Evolutionary conservation across 2,797 vertebrate genomes (phyloP).

Genomic region (Sebastes cheni): DNA sequence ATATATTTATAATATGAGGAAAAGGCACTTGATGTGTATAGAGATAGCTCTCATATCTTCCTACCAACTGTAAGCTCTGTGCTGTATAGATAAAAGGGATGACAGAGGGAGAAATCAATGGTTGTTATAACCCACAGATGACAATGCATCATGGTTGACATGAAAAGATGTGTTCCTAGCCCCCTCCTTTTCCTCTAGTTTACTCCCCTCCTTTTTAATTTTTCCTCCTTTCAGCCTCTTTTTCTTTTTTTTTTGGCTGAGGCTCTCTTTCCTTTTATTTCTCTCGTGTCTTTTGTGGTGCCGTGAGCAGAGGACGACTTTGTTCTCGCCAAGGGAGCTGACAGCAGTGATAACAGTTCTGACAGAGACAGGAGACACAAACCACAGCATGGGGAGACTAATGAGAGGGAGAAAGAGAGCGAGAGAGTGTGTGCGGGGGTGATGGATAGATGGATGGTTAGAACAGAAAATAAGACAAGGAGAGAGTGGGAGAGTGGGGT

Average conservation of each 20-base stretch:
- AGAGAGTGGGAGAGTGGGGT: slow-evolving; percentile 16
- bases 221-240: slow-evolving; percentile 53
- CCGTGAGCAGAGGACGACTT: slow-evolving; percentile 82
- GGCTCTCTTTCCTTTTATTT: slow-evolving; percentile 77
- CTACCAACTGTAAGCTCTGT: slow-evolving; percentile 76
- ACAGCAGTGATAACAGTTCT: slow-evolving; percentile 84
- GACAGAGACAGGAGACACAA: slow-evolving; percentile 81
- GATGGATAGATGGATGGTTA: slow-evolving; percentile 62
- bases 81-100: slow-evolving; percentile 78
- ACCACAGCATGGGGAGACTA: slow-evolving; percentile 76
- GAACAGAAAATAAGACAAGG: slow-evolving; percentile 57
- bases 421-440: slow-evolving; percentile 36
- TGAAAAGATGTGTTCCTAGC: slow-evolving; percentile 73
- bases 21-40: slow-evolving; percentile 81
- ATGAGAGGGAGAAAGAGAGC: slow-evolving; percentile 66
- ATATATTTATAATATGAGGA: slow-evolving; percentile 78
- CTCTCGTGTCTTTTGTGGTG: slow-evolving; percentile 80
- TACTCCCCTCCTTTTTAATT: slow-evolving; percentile 64
- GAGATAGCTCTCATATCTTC: slow-evolving; percentile 80
- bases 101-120: slow-evolving; percentile 71
- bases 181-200: slow-evolving; percentile 63
- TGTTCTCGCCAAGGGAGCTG: slow-evolving; percentile 83
- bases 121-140: slow-evolving; percentile 74
- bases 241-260: slow-evolving; percentile 57
- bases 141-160: slow-evolving; percentile 74